Conservation (phyloP, 2,113 vertebrate species). For the Cygnus buccinator region DNA sequence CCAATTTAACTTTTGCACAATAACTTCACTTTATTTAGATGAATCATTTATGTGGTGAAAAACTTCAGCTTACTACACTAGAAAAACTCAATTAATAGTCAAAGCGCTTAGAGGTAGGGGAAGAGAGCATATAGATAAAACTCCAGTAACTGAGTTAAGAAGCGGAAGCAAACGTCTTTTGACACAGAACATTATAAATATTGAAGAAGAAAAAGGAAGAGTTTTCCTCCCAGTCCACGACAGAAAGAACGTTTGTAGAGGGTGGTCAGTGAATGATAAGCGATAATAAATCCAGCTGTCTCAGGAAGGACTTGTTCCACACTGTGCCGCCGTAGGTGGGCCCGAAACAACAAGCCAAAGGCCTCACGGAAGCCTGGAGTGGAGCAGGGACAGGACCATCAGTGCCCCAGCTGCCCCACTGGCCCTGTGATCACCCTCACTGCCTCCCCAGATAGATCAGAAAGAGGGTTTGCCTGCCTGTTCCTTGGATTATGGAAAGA, state of each 20-base stretch:
- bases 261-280: background rate
- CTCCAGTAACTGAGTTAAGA: slow-evolving; percentile 32
- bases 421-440: background rate
- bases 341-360: background rate
- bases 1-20: slow-evolving; percentile 77
- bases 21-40: slow-evolving; percentile 77
- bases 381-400: background rate
- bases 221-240: background rate
- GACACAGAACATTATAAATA: background rate
- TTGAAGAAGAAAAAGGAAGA: background rate
- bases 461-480: background rate
- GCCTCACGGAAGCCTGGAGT: background rate
- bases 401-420: background rate
- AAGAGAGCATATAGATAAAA: slow-evolving; percentile 12
- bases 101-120: slow-evolving; percentile 53
- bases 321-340: background rate
- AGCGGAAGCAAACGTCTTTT: slow-evolving; percentile 59
- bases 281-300: background rate
- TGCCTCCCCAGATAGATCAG: background rate
- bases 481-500: background rate
- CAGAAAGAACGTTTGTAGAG: background rate
- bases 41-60: slow-evolving; percentile 75
- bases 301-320: background rate
- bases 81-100: slow-evolving; percentile 67
- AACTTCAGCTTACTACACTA: slow-evolving; percentile 67